Conservation (phyloP, 2,113 vertebrate genomes). For the Misgurnus mizolepis region DNA sequence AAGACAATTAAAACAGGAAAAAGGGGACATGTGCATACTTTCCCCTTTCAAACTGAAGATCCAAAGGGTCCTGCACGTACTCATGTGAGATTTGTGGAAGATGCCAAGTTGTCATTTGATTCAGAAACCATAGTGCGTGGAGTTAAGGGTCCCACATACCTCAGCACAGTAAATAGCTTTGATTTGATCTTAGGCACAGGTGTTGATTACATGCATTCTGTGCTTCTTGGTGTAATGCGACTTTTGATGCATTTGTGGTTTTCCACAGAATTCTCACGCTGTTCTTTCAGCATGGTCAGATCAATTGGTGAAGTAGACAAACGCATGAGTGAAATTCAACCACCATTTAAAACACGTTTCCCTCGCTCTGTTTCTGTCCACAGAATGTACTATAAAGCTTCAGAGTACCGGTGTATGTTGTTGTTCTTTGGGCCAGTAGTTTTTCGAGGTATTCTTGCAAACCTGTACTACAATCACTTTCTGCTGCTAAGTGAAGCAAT, state of each 20-base stretch:
- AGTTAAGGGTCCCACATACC: slow-evolving; percentile 30
- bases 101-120: slow-evolving; percentile 37
- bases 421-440: slow-evolving; percentile 46
- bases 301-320: slow-evolving; percentile 19
- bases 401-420: slow-evolving; percentile 28
- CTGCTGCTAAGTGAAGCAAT: slow-evolving; percentile 31
- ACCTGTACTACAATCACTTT: slow-evolving; percentile 46
- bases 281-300: slow-evolving; percentile 35
- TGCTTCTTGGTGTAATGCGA: slow-evolving; percentile 35
- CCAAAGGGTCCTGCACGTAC: slow-evolving; percentile 36
- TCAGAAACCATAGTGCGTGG: slow-evolving; percentile 21
- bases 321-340: slow-evolving; percentile 18
- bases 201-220: background rate
- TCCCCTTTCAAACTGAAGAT: slow-evolving; percentile 41
- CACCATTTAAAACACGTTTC: background rate
- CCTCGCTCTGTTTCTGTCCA: slow-evolving; percentile 35
- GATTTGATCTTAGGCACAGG: background rate
- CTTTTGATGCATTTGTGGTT: slow-evolving; percentile 35
- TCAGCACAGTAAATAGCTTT: slow-evolving; percentile 40
- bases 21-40: slow-evolving; percentile 49
- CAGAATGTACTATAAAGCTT: slow-evolving; percentile 51
- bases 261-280: slow-evolving; percentile 25
- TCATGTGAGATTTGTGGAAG: slow-evolving; percentile 11
- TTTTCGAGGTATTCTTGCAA: slow-evolving; percentile 41
- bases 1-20: slow-evolving; percentile 42